Evolutionary conservation across 2,113 vertebrate genomes (phyloP).

Genomic region (Struthio camelus): DNA sequence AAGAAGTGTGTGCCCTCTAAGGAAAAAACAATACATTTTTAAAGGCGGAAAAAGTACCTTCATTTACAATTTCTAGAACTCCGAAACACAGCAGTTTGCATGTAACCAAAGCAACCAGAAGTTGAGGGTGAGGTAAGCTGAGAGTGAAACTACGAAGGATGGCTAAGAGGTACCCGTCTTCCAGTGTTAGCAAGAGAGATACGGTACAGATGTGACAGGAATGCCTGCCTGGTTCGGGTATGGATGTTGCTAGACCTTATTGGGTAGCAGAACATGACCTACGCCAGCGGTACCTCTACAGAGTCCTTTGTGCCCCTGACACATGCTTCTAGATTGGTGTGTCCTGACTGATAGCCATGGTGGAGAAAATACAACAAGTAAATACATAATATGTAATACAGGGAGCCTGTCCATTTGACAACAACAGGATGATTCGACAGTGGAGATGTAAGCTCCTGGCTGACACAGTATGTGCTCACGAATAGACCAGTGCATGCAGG

Average conservation of each 20-base stretch:
- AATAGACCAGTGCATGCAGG: not conserved
- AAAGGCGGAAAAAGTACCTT: not conserved
- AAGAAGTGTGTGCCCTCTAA: not conserved
- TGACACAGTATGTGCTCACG: not conserved
- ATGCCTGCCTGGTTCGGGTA: not conserved
- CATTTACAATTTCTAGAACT: not conserved
- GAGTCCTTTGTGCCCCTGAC: not conserved
- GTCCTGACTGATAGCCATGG: not conserved
- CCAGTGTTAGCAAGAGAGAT: not conserved
- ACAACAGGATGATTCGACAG: not conserved
- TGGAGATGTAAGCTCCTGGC: not conserved
- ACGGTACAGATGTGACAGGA: not conserved
- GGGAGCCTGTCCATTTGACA: not conserved
- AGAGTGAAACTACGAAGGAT: not conserved
- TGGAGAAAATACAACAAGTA: not conserved
- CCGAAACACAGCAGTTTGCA: not conserved
- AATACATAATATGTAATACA: not conserved
- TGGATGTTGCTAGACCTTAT: not conserved
- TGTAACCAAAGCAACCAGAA: not conserved
- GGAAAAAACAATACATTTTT: not conserved
- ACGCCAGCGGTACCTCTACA: not conserved
- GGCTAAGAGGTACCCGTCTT: not conserved
- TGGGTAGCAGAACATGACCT: not conserved
- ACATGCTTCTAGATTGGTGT: not conserved
- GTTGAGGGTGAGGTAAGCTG: not conserved